Evolutionary conservation across 2,888 invertebrate species (phyloP), one percentile per base, ranked within the genome.

Genomic region (Rhorus exstirpatorius): DNA sequence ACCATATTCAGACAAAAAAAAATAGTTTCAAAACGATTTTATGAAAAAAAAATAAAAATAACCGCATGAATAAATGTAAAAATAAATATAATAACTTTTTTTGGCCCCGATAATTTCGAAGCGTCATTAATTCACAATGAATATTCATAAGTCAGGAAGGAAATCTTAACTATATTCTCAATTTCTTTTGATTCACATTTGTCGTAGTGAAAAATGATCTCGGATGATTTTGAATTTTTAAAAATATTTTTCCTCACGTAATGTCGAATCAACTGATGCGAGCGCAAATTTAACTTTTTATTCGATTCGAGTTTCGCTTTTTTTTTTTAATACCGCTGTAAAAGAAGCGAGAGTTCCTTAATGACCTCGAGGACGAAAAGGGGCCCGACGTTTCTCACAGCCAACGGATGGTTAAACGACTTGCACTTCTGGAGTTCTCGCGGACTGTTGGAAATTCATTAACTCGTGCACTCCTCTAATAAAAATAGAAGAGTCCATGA

Each of bases 331-430:
- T 83, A 84, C 80, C 79, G 58, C 71, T 76, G 85, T 84, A 86
- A 88, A 88, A 86, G 86, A 44, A 19, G 60, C 83, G 80, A 84
- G 84, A 81, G 77, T 83, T 81, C 80, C 84, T 87, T 88, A 88
- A 88, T 85, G 86, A 85, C 84, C 84, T 72, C 81, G 68, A 79
- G 81, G 74, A 61, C 65, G 71, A 72, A 51, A 53, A 53, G 67
- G 38, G 38, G 14, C 67, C n/a, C 35, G 41, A 68, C 53, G 14
- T 53, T 74, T 60, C 46, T 44, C 61, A 35, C 12, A 53, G 17
- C 70, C 63, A 81, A 58, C 51, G 51, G 53, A 51, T 51, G 82
- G 81, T 60, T 68, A 61, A 82, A 81, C 86, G 74, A 80, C 68
- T 80, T 70, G 46, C 55, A 75, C 70, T 80, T 76, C 55, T 41